Percentiles rank a stretch among this genome's conserved stretches.
Evolutionary conservation across 2,113 vertebrate genomes (phyloP).

Genomic region (Macrotis lagotis): DNA sequence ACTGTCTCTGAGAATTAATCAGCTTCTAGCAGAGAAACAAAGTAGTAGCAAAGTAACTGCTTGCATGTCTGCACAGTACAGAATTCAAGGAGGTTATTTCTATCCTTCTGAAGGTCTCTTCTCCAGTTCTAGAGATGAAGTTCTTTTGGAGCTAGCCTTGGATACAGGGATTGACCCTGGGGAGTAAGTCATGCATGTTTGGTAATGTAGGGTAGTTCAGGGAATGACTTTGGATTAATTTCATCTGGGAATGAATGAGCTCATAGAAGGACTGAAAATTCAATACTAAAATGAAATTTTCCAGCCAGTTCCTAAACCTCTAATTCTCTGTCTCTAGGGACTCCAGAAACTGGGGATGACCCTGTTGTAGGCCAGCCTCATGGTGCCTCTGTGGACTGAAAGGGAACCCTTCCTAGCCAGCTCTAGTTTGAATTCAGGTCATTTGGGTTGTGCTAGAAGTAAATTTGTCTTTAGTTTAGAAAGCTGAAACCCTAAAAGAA

Average conservation of each 20-base stretch:
- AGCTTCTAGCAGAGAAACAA: background rate
- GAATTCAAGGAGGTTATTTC: constrained; percentile 25
- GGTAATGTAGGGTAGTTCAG: background rate
- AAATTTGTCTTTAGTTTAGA: background rate
- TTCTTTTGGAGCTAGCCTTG: background rate
- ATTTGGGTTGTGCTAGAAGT: background rate
- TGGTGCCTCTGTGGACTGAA: background rate
- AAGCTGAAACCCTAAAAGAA: background rate
- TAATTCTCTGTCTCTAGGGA: background rate
- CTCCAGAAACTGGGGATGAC: background rate
- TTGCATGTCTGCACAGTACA: background rate
- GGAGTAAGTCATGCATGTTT: background rate
- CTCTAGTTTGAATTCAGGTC: background rate
- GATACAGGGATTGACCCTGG: background rate
- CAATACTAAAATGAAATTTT: background rate
- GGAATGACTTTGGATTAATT: background rate
- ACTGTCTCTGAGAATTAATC: constrained; percentile 21
- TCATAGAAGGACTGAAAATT: background rate
- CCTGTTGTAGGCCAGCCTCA: background rate
- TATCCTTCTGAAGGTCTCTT: background rate
- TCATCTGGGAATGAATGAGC: background rate
- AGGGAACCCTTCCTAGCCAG: background rate
- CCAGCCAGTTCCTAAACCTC: background rate
- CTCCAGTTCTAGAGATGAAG: constrained; percentile 6
- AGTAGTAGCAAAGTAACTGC: background rate